phyloP scores from a whole-genome alignment of 2,113 vertebrate genomes.

The Etheostoma cragini region DNA sequence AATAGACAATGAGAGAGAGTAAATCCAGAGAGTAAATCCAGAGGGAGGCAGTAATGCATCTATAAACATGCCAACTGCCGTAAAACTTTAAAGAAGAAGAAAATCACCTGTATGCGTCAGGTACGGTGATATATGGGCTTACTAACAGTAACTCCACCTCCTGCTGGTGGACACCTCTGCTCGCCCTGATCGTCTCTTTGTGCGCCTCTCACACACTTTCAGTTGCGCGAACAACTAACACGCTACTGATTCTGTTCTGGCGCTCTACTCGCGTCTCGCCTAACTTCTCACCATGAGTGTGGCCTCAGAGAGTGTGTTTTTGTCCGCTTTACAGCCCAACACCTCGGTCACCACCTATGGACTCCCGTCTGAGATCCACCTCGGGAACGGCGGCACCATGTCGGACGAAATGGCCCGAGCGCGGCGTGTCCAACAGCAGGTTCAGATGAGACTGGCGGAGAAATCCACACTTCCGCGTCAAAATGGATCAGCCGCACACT shows the following conservation, averaged over 20 bases:
- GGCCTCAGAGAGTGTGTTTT: conserved; percentile 73
- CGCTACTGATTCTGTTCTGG: background rate
- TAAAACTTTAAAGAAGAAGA: background rate
- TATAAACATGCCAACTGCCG: background rate
- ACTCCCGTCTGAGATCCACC: conserved; percentile 73
- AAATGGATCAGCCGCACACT: conserved; percentile 61
- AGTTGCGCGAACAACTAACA: conserved; percentile 4
- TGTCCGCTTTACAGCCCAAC: conserved; percentile 82
- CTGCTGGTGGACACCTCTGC: background rate
- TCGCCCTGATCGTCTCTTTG: background rate
- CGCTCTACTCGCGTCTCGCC: background rate
- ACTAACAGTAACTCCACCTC: conserved; percentile 54
- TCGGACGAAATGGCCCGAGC: conserved; percentile 56
- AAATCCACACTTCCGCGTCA: conserved; percentile 79
- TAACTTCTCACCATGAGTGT: conserved; percentile 63
- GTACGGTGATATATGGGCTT: conserved; percentile 6
- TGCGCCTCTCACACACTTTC: background rate
- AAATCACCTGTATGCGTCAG: conserved; percentile 51
- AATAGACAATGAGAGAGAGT: background rate
- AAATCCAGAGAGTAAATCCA: background rate
- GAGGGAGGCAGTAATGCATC: background rate
- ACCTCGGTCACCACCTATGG: conserved; percentile 80
- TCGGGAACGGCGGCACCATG: conserved; percentile 52
- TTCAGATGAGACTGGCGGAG: conserved; percentile 80
- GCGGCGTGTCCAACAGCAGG: conserved; percentile 82